Evolutionary conservation across 2,888 invertebrate genomes (phyloP), one percentile per base, ranked within the genome.

Genomic region (Lasius platythorax): DNA sequence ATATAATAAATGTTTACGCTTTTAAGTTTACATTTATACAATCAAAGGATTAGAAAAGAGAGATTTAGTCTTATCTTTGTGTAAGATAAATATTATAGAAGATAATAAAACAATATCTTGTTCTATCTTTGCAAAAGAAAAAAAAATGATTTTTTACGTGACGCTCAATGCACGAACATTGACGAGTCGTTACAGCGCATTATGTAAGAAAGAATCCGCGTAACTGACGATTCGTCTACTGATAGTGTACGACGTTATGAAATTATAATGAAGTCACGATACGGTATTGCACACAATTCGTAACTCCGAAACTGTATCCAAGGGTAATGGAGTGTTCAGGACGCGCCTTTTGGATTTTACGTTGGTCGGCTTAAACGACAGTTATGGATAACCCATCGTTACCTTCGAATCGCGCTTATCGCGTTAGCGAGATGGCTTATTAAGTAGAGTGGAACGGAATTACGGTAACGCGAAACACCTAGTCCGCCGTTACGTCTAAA

Each of bases 361-460:
- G 2, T 81, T 33, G n/a, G 3, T 75, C 63, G 61, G 11, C 37
- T 73, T 43, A 23, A 79, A 43, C 46, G 79, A 79, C 82, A 66
- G 53, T 30, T 43, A 78, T 18, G 79, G 61, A 81, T 74, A 46
- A 46, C 33, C 46, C 28, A 56, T 74, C 83, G 66, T 67, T 82
- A 79, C 74, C 63, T 53, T 64, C 33, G 56, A 58, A 64, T 83
- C 81, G 64, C 68, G 46, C 53, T 73, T 74, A 56, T 82, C 82
- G 66, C 58, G 72, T 85, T 78, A 79, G 74, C 64, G 72, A 86
- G 76, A 82, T 61, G 68, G 61, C 46, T 81, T 81, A 61, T 84
- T 75, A 88, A 82, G 70, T 83, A 84, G 83, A 88, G 76, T 85
- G 85, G 87, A 88, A 88, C 88, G 88, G 75, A 82, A 75, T 84